These are phyloP conservation scores for Anastrepha obliqua DNA, from an alignment of 1,140 invertebrate species.

Conservation along the genomic window DNA sequence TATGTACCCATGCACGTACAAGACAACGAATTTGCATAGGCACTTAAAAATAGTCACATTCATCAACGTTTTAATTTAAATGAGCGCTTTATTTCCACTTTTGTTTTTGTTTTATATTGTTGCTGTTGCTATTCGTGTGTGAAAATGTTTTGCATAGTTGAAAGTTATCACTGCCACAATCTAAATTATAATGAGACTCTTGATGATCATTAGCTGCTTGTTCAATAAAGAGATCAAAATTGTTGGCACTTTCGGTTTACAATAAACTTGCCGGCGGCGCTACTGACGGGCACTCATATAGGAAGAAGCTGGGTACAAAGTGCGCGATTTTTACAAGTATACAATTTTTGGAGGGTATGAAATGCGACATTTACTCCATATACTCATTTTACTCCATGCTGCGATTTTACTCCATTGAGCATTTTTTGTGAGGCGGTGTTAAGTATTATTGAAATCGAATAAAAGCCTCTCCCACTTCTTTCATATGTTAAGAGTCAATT, in stretches of 20 bases:
- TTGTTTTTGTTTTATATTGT: neutral
- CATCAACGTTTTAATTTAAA: constrained; percentile 49
- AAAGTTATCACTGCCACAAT: constrained; percentile 41
- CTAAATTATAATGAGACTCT: neutral
- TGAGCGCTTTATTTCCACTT: neutral
- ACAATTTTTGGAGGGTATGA: no score
- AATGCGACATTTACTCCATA: no score
- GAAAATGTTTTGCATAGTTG: neutral
- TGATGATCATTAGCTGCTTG: neutral
- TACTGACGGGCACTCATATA: no score
- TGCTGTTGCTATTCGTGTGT: constrained; percentile 32
- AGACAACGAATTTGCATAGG: neutral
- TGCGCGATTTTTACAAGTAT: no score
- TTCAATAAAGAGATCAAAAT: constrained; percentile 21
- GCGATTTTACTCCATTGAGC: no score
- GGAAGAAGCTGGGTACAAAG: no score
- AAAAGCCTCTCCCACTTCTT: no score
- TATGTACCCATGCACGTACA: neutral
- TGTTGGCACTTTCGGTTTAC: constrained; percentile 23
- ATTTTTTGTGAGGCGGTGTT: no score
- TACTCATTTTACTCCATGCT: no score
- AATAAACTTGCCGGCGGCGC: neutral
- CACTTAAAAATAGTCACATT: constrained; percentile 43
- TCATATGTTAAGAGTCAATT: no score
- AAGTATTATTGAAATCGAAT: no score